phyloP scores from a whole-genome alignment of 1,140 invertebrate species.

The Macrostomum lignano region DNA sequence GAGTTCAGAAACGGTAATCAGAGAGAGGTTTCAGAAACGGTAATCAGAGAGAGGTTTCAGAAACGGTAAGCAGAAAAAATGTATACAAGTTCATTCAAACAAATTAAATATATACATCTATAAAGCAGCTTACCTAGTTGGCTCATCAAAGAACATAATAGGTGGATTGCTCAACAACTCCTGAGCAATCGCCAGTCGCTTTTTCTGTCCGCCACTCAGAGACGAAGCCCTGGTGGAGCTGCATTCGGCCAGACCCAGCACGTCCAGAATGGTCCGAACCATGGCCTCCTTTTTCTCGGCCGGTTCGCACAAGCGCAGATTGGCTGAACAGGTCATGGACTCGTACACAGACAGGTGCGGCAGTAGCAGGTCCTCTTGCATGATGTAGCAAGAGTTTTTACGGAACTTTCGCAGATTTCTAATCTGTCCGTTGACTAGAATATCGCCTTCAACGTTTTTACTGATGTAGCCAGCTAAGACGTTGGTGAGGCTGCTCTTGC shows the following conservation, averaged over 20 bases:
- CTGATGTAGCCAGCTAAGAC: slow-evolving; percentile 26
- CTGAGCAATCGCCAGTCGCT: slow-evolving; percentile 65
- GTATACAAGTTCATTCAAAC: not conserved
- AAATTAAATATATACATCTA: slow-evolving; percentile 1
- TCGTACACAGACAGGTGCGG: slow-evolving; percentile 59
- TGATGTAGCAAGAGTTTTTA: slow-evolving; percentile 74
- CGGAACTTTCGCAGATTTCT: slow-evolving; percentile 53
- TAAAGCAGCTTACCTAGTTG: slow-evolving; percentile 44
- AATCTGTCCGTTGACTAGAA: slow-evolving; percentile 43
- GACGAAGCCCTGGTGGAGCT: slow-evolving; percentile 44
- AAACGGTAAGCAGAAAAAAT: not conserved
- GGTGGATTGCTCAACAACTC: slow-evolving; percentile 81
- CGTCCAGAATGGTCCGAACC: slow-evolving; percentile 67
- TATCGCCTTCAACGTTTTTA: slow-evolving; percentile 19
- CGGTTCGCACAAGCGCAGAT: slow-evolving; percentile 53
- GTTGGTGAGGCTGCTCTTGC: slow-evolving; percentile 45
- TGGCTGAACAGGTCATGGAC: slow-evolving; percentile 61
- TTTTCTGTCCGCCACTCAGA: slow-evolving; percentile 66
- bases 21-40: no score
- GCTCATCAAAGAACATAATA: slow-evolving; percentile 85
- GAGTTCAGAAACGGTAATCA: no score
- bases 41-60: no score
- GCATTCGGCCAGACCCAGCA: slow-evolving; percentile 49
- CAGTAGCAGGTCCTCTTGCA: slow-evolving; percentile 69
- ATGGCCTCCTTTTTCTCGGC: slow-evolving; percentile 46